phyloP scores from a whole-genome alignment of 2,113 vertebrate genomes.

The Ptilonorhynchus violaceus region DNA sequence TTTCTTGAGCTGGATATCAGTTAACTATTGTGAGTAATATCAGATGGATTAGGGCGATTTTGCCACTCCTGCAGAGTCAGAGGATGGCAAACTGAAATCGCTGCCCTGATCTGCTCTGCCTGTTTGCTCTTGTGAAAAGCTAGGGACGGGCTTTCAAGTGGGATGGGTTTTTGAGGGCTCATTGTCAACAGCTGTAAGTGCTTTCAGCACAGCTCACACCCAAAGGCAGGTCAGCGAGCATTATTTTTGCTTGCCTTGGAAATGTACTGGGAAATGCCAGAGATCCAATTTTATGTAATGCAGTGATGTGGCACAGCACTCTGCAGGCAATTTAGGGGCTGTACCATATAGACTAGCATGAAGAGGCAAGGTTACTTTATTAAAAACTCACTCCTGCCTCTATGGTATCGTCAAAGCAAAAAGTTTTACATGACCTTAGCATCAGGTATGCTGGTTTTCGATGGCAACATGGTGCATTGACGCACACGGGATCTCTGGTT shows the following conservation, averaged over 20 bases:
- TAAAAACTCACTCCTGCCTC: neutral
- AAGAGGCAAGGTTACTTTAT: neutral
- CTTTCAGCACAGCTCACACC: neutral
- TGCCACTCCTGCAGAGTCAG: neutral
- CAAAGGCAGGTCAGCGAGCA: neutral
- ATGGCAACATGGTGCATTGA: accelerated
- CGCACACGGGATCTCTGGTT: neutral
- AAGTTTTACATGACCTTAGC: neutral
- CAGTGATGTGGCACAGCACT: neutral
- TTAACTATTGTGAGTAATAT: neutral
- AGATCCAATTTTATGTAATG: neutral
- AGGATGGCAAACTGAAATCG: neutral
- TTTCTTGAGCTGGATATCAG: neutral
- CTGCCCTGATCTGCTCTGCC: neutral
- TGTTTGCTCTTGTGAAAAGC: slow-evolving; percentile 24
- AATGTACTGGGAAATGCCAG: neutral
- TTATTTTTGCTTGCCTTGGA: neutral
- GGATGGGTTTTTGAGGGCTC: neutral
- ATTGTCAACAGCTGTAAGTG: neutral
- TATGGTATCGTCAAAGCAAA: neutral
- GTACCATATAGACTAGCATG: neutral
- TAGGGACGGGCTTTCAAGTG: neutral
- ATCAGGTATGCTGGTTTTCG: neutral
- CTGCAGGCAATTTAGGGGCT: neutral
- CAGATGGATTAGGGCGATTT: neutral